Evolutionary conservation across 1,140 invertebrate genomes (phyloP), one percentile per base, ranked within the genome.

Genomic region (Bombus waltoni): DNA sequence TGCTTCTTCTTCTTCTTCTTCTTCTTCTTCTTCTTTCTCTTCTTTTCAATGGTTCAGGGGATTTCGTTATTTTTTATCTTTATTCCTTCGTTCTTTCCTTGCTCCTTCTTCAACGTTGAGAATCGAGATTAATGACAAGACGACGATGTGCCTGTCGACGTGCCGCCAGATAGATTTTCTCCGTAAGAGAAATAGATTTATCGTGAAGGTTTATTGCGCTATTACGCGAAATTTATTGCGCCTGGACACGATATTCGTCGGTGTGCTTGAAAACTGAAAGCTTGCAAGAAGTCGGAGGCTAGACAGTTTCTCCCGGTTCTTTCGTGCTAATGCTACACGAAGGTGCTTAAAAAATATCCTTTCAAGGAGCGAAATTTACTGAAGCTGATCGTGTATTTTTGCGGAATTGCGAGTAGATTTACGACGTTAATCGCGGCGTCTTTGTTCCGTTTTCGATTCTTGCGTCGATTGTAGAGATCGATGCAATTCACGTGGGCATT

Each of bases 181-280:
- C 75, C 44, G 35, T 11, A 38, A 53, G 65, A 70, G 65, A 84
- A 74, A 79, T 68, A 47, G 75, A 79, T 84, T 78, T 84, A 84
- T 76, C 35, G 47, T 32, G 35, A 10, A 35, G 47, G 75, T 84
- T 84, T 84, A 84, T 84, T 38, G 47, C 75, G 65, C 66, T 84
- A 84, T 73, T 81, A 68, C 65, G 62, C 18, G 62, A 35, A 71
- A 83, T 83, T 78, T 77, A 75, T 77, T n/a, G 38, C 35, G 65
- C 13, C 57, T 40, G 25, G n/a, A 66, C 59, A 38, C 38, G 71
- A 74, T 75, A 76, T 53, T 68, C 35, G 81, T 40, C 11, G 35
- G 38, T 38, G 22, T 18, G 25, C 25, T 28, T 35, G 42, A 53
- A 53, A 68, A 68, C n/a, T 57, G 59, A 53, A 76, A 53, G 44